These are phyloP conservation scores for Alcedo atthis DNA, from an alignment of 2,797 vertebrate genomes.

Conservation along the genomic window DNA sequence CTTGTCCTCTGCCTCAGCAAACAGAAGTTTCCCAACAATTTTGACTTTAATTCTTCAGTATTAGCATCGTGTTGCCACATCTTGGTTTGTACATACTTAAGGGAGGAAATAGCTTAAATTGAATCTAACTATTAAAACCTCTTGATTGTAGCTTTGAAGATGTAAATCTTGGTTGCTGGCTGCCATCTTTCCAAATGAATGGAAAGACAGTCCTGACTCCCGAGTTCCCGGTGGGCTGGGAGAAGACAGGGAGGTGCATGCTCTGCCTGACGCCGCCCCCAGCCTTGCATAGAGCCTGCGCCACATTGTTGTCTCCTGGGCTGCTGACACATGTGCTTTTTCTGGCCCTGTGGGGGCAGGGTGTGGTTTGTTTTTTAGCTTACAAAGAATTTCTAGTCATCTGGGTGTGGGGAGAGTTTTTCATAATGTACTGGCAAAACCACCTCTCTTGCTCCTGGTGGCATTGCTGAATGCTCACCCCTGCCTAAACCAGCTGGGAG, in stretches of 20 bases:
- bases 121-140: neutral
- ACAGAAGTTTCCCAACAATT: slow-evolving; percentile 30
- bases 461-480: neutral
- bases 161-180: slow-evolving; percentile 5
- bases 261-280: neutral
- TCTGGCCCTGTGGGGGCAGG: slow-evolving; percentile 25
- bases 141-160: slow-evolving; percentile 12
- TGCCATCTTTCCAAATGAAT: too few relatives aligned
- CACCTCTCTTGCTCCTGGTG: neutral
- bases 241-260: neutral
- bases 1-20: neutral
- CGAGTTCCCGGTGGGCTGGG: neutral
- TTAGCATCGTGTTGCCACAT: slow-evolving; percentile 46
- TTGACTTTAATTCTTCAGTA: slow-evolving; percentile 33
- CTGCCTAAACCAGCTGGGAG: neutral
- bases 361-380: slow-evolving; percentile 49
- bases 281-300: neutral
- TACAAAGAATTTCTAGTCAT: slow-evolving; percentile 32
- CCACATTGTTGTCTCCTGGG: neutral
- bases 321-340: slow-evolving; percentile 50
- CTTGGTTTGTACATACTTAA: neutral
- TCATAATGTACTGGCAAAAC: neutral
- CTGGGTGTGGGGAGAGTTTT: slow-evolving; percentile 30
- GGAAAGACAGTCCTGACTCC: neutral
- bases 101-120: slow-evolving; percentile 27